Evolutionary conservation across 2,113 vertebrate species (phyloP).

Genomic region (Syngnathus scovelli): DNA sequence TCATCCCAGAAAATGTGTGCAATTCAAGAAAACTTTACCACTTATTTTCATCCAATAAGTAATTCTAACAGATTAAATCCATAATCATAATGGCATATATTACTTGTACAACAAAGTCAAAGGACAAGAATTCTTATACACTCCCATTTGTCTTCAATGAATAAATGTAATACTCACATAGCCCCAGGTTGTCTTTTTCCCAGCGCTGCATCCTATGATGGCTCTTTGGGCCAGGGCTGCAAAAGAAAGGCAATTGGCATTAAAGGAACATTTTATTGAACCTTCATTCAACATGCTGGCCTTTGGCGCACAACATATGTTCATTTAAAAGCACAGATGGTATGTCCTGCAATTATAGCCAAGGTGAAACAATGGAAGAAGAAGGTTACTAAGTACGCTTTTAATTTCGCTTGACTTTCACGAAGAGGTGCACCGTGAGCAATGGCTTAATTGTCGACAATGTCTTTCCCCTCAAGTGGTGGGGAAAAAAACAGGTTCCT

Average conservation of each 20-base stretch:
- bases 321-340: constrained; percentile 53
- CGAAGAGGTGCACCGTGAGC: constrained; percentile 16
- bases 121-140: background rate
- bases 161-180: background rate
- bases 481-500: constrained; percentile 33
- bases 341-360: constrained; percentile 46
- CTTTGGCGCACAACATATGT: constrained; percentile 46
- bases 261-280: constrained; percentile 15
- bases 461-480: constrained; percentile 42
- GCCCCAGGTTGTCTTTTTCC: background rate
- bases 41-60: no score
- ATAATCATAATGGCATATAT: no score
- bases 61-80: no score
- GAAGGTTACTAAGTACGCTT: constrained; percentile 51
- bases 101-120: background rate
- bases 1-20: background rate
- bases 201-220: constrained; percentile 66
- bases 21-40: background rate
- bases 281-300: constrained; percentile 21
- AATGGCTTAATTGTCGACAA: constrained; percentile 26
- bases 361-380: constrained; percentile 25
- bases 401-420: constrained; percentile 41
- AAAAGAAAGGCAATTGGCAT: constrained; percentile 43
- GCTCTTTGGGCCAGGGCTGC: constrained; percentile 77
- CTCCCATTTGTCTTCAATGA: background rate